Evolutionary conservation across 2,797 vertebrate species (phyloP).

Genomic region (Myotis vivesi): DNA sequence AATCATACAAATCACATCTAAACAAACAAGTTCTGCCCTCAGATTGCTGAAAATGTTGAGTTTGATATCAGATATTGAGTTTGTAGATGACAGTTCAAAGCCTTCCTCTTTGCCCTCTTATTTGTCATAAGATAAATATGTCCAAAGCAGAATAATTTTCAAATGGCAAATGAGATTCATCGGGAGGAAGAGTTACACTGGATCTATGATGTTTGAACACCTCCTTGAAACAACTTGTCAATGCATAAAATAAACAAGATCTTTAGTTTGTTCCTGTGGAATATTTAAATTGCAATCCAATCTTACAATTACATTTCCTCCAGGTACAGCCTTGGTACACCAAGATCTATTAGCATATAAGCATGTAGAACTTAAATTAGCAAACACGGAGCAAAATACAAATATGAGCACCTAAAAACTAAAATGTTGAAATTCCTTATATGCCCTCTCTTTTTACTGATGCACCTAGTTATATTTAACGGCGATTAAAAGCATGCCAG

Average conservation of each 20-base stretch:
- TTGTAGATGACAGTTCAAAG: slow-evolving; percentile 54
- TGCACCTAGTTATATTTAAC: slow-evolving; percentile 2
- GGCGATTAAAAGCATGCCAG: neutral
- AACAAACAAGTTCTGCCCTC: slow-evolving; percentile 22
- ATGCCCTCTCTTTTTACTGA: neutral
- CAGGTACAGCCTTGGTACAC: neutral
- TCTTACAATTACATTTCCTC: slow-evolving; percentile 3
- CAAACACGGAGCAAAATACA: slow-evolving; percentile 30
- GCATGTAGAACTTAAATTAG: neutral
- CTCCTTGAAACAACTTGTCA: neutral
- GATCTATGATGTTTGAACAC: neutral
- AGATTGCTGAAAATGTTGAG: slow-evolving; percentile 25
- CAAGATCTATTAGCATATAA: neutral
- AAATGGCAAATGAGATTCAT: slow-evolving; percentile 12
- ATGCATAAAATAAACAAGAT: neutral
- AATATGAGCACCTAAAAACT: slow-evolving; percentile 1
- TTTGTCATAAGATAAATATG: slow-evolving; percentile 47
- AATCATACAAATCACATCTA: slow-evolving; percentile 62
- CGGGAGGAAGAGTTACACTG: neutral
- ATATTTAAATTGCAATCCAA: slow-evolving; percentile 1
- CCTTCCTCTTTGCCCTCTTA: neutral
- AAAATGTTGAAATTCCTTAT: neutral
- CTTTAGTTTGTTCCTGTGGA: neutral
- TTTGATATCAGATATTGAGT: slow-evolving; percentile 16
- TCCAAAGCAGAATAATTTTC: neutral